Percentiles rank a stretch among this genome's conserved stretches.
Conservation (phyloP, 2,113 vertebrate species). For the Hirundichthys speculiger region DNA sequence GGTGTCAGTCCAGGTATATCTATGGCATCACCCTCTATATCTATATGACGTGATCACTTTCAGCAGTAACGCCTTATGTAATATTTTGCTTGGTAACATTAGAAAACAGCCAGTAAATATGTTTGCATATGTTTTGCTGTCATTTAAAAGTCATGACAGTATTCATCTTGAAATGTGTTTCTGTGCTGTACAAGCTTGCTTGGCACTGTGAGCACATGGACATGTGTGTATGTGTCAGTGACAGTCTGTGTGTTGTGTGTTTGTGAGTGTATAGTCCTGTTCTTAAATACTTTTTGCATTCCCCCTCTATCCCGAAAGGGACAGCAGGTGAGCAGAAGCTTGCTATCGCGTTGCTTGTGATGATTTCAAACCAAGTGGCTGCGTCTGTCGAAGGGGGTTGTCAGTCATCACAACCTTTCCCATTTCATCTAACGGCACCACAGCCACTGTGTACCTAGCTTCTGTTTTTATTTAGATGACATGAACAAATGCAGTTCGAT, state of each 20-base stretch:
- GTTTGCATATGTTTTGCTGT: slow-evolving; percentile 22
- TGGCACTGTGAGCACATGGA: neutral
- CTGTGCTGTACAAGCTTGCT: slow-evolving; percentile 21
- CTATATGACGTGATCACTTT: slow-evolving; percentile 23
- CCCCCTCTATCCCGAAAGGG: slow-evolving; percentile 80
- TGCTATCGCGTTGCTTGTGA: slow-evolving; percentile 77
- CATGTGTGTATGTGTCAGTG: slow-evolving; percentile 32
- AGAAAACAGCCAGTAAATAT: slow-evolving; percentile 16
- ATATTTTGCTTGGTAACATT: slow-evolving; percentile 33
- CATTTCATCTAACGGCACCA: slow-evolving; percentile 73
- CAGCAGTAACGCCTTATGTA: slow-evolving; percentile 12
- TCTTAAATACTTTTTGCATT: slow-evolving; percentile 81
- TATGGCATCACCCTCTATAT: neutral
- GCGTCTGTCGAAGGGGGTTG: slow-evolving; percentile 74
- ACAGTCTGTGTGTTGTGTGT: slow-evolving; percentile 49
- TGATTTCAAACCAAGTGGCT: slow-evolving; percentile 72
- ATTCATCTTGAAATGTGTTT: slow-evolving; percentile 27
- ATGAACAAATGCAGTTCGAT: slow-evolving; percentile 74
- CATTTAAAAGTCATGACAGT: slow-evolving; percentile 11
- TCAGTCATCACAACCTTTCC: slow-evolving; percentile 77
- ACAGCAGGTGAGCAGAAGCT: slow-evolving; percentile 88
- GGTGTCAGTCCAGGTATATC: slow-evolving; percentile 54
- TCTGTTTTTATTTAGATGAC: slow-evolving; percentile 61
- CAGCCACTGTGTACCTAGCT: slow-evolving; percentile 55
- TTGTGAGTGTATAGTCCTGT: slow-evolving; percentile 68